Base-by-base conservation (phyloP, 2,888 invertebrate genomes). In the Rhagophthalmus giganteus region DNA sequence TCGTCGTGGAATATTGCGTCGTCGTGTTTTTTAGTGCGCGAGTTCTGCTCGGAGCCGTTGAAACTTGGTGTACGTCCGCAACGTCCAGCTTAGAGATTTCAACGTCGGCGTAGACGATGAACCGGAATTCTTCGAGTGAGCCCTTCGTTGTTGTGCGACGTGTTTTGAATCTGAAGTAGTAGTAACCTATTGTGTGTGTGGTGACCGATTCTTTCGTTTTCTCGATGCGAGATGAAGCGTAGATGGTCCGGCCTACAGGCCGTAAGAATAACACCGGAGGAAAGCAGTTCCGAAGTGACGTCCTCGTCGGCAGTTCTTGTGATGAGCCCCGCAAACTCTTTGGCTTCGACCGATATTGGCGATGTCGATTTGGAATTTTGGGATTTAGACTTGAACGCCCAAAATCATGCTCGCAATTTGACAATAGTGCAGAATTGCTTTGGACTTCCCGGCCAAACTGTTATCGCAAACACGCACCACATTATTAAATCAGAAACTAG, bases 301-400 rank as follows among this genome's bases (percentile, higher is more conserved):
- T 85, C 87, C 39, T 87, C 87, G 24, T 90, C 90, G 38, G 87
- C 88, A 32, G 79, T 86, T 12, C 76, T 87, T 35, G 85, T 86
- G 57, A 79, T 87, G 74, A 81, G 85, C 64, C 87, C 88, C 35
- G 84, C 85, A 57, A 84, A 87, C 57, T 86, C 88, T 35, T 78
- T 88, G 59, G 83, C 83, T 59, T 87, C 88, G 60, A 84, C 87
- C 11, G 87, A 88, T 63, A 88, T 87, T 72, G 85, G 84, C 55
- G 79, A 80, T 60, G 88, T 88, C 54, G 88, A 89, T 66, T 79
- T 89, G 59, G 91, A 90, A 69, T 79, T 91, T 61, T 92, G 91
- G 91, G 88, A 89, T 66, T 71, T 84, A 67, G 83, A 84, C 67
- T 70, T 82, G 41, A 81, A 81, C 67, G 74, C 74, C 54, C 78